Evolutionary conservation across 2,113 vertebrate genomes (phyloP).

Genomic region (Thunnus maccoyii): DNA sequence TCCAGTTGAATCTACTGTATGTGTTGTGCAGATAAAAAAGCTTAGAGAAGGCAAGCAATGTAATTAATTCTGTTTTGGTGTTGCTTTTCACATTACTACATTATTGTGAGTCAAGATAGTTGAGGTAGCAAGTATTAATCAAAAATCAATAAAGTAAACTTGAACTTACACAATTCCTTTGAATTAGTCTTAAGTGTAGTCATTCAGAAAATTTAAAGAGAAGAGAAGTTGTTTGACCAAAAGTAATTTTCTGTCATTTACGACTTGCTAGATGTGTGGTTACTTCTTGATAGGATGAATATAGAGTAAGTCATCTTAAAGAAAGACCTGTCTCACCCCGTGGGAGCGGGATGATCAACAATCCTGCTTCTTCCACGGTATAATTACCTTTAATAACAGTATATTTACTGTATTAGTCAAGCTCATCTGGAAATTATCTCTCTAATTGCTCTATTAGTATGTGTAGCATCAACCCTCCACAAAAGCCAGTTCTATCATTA

Average conservation of each 20-base stretch:
- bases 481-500: constrained; percentile 71
- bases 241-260: constrained; percentile 15
- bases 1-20: neutral
- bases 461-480: constrained; percentile 67
- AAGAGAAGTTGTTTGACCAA: neutral
- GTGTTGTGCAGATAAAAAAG: no score
- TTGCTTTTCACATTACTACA: neutral
- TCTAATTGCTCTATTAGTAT: constrained; percentile 80
- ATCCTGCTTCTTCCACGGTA: constrained; percentile 45
- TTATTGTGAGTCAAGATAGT: neutral
- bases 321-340: constrained; percentile 2
- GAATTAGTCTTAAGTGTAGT: neutral
- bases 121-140: neutral
- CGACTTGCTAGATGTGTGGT: neutral
- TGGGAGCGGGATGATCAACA: constrained; percentile 25
- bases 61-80: constrained; percentile 14
- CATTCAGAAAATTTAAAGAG: no score
- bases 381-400: constrained; percentile 82
- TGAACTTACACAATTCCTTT: neutral
- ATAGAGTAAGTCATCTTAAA: constrained; percentile 19
- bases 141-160: neutral
- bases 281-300: neutral
- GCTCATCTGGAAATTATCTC: constrained; percentile 76
- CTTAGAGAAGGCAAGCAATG: neutral
- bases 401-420: constrained; percentile 77